These are phyloP conservation scores for Catalaphyllia jardinei DNA, from an alignment of 64 coral and sea anemone genomes.

Conservation along the genomic window DNA sequence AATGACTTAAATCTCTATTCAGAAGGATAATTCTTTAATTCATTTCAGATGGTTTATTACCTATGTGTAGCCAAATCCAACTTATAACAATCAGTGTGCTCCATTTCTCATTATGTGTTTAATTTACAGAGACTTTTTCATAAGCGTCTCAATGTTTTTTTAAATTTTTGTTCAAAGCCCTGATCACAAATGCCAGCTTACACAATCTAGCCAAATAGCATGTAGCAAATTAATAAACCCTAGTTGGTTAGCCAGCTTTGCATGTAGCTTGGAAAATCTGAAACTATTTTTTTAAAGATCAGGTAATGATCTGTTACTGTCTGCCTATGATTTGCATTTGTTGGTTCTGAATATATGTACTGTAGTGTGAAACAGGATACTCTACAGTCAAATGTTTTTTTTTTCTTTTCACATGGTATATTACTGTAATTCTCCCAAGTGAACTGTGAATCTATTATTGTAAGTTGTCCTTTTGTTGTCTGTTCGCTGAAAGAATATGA, in stretches of 20 bases:
- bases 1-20: not conserved
- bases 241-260: not conserved
- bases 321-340: not conserved
- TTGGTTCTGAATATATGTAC: too few species aligned
- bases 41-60: conserved; percentile 33
- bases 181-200: not conserved
- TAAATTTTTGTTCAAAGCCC: not conserved
- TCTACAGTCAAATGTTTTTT: too few species aligned
- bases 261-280: not conserved
- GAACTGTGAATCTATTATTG: too few species aligned
- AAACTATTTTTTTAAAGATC: not conserved
- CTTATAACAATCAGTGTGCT: conserved; percentile 7
- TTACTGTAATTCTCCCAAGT: too few species aligned
- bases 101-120: not conserved
- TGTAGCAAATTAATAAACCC: not conserved
- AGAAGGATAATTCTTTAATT: conserved; percentile 38
- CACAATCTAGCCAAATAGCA: not conserved
- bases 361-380: too few species aligned
- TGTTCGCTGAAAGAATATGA: too few species aligned
- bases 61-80: not conserved
- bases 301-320: not conserved
- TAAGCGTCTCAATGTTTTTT: not conserved
- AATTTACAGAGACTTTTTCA: conserved; percentile 8
- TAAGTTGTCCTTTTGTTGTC: too few species aligned
- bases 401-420: too few species aligned